Evolutionary conservation across 2,888 invertebrate species (phyloP), one percentile per base, ranked within the genome.

Genomic region (Bursaphelenchus okinawaensis): DNA sequence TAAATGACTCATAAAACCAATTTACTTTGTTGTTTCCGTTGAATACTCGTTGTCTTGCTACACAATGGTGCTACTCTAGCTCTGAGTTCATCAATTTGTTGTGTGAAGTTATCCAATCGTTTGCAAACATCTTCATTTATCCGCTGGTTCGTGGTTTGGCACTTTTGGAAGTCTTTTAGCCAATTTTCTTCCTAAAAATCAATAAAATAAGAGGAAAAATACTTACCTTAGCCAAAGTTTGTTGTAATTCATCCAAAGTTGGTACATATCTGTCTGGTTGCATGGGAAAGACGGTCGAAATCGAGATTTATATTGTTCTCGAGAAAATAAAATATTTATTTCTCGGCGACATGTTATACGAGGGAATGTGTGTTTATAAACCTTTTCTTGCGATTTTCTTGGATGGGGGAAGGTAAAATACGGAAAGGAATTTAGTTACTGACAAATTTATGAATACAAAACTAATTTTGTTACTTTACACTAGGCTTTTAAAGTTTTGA

Each of bases 21-120:
- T 72, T 62, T 28, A 80, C 80, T 80, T 55, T 79, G 78, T 55
- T 81, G 80, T 61, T 81, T 80, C 62, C 70, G 68, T 55, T 81
- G 81, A 20, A 81, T 68, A 26, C 70, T 67, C 9, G 76, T 76
- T 28, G 80, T 81, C 20, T 74, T 76, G 57, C 75, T 71, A 62
- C 76, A 77, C 70, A 81, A 72, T n/a, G 80, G 77, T 4, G 79
- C 66, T 8, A 80, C 78, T 65, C 75, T 79, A 26, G 73, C 67
- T 51, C 78, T 76, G 50, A 80, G 69, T 3, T 67, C 66, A n/a
- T 66, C 65, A 26, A 80, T 66, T 20, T 74, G 66, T 29, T 73
- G 67, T 51, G 75, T 69, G 59, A 79, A 80, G 51, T 60, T 65
- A 54, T 74, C 72, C 28, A 71, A 50, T 28, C 72, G 72, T 20